Percentiles rank a stretch among this genome's conserved stretches.
Conservation (phyloP, 2,888 invertebrate genomes). For the Brachyopa scutellaris region DNA sequence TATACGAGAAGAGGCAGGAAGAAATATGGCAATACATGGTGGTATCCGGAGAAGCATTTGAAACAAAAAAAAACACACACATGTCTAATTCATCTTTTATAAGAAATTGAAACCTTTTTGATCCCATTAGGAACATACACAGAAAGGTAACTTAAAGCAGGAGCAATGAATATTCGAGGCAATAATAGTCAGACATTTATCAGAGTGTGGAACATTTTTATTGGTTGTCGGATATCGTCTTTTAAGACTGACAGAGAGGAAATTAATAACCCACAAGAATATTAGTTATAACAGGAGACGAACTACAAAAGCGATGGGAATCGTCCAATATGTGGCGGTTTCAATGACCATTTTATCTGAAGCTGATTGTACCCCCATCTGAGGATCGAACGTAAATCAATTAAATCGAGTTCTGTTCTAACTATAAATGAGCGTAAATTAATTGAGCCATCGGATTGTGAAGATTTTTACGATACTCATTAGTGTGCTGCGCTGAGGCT, state of each 20-base stretch:
- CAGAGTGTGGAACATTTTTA: neutral
- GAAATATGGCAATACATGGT: neutral
- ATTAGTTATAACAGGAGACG: too few species aligned
- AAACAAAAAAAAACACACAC: neutral
- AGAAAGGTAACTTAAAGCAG: too few species aligned
- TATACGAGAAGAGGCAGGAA: neutral
- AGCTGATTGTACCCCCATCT: neutral
- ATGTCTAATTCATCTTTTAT: neutral
- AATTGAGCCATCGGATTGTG: neutral
- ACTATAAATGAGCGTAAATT: neutral
- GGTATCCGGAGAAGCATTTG: neutral
- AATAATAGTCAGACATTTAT: neutral
- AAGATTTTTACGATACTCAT: neutral
- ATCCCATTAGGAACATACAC: neutral
- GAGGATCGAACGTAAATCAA: neutral
- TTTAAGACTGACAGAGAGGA: too few species aligned
- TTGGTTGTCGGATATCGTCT: too few species aligned
- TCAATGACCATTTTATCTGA: neutral
- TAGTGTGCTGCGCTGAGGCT: neutral
- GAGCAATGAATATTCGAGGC: too few species aligned
- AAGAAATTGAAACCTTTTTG: neutral
- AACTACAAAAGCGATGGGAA: conserved; percentile 2
- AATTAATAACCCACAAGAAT: too few species aligned
- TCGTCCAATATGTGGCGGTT: conserved; percentile 3
- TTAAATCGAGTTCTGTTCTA: neutral